phyloP scores from a whole-genome alignment of 2,888 invertebrate genomes.

The Eutolmus rufibarbis region DNA sequence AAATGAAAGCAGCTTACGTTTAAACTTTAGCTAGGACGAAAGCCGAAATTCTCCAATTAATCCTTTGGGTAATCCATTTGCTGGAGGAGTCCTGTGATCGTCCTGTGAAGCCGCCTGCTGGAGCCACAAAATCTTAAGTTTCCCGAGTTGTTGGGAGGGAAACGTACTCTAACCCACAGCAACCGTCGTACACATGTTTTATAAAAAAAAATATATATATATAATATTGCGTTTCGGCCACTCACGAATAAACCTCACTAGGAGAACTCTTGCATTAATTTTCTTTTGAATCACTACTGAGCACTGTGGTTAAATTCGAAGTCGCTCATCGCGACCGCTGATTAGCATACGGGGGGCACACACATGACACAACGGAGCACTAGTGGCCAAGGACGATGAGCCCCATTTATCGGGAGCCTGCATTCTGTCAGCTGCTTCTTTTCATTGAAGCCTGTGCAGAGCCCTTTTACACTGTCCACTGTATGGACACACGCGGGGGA shows the following conservation, averaged over 20 bases:
- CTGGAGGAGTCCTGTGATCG: neutral
- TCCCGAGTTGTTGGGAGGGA: neutral
- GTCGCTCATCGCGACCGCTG: neutral
- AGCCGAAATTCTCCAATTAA: neutral
- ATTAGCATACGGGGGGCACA: conserved; percentile 14
- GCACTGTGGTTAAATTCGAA: neutral
- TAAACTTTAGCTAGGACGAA: neutral
- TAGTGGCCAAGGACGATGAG: conserved; percentile 3
- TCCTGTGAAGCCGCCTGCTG: neutral
- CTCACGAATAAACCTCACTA: neutral
- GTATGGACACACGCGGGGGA: neutral
- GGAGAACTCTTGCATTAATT: conserved; percentile 5
- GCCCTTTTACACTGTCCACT: neutral
- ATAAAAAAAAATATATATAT: neutral
- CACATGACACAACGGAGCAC: neutral
- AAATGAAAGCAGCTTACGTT: conserved; percentile 12
- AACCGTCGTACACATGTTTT: conserved; percentile 22
- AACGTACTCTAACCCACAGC: neutral
- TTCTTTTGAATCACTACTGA: neutral
- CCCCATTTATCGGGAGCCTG: neutral
- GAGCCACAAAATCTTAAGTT: neutral
- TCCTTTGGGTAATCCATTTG: conserved; percentile 28
- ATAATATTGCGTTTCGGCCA: neutral
- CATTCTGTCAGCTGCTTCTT: neutral
- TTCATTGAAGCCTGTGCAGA: neutral